Conservation (phyloP, 2,113 vertebrate genomes). For the Gorsachius goisagi region DNA sequence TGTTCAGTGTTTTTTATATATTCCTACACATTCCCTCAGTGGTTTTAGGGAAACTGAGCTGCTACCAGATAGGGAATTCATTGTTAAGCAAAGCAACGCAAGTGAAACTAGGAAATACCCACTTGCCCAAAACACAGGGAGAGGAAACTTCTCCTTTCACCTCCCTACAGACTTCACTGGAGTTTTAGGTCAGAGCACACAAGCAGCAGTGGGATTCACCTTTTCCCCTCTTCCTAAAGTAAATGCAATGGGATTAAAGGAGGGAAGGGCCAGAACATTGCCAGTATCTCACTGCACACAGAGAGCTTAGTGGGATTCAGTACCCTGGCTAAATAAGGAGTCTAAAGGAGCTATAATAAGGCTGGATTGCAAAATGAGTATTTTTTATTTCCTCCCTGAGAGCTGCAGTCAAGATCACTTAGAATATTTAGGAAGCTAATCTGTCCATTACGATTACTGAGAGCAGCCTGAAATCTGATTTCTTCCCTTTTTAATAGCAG, state of each 20-base stretch:
- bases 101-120: neutral
- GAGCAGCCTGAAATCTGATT: neutral
- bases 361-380: neutral
- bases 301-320: neutral
- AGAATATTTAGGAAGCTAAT: neutral
- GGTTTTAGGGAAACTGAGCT: neutral
- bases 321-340: constrained; percentile 18
- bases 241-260: neutral
- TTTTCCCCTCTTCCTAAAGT: neutral
- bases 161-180: neutral
- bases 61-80: neutral
- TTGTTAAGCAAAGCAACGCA: neutral
- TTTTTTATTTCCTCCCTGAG: constrained; percentile 1
- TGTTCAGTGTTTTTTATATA: neutral
- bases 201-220: neutral
- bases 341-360: constrained; percentile 20
- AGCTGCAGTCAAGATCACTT: neutral
- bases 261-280: neutral
- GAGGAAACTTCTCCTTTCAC: neutral
- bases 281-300: neutral
- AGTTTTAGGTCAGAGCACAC: neutral
- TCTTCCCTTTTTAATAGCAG: neutral
- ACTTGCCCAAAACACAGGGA: neutral
- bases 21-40: neutral
- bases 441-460: neutral